phyloP scores from a whole-genome alignment of 1,140 invertebrate genomes.

The Leptopilina clavipes region DNA sequence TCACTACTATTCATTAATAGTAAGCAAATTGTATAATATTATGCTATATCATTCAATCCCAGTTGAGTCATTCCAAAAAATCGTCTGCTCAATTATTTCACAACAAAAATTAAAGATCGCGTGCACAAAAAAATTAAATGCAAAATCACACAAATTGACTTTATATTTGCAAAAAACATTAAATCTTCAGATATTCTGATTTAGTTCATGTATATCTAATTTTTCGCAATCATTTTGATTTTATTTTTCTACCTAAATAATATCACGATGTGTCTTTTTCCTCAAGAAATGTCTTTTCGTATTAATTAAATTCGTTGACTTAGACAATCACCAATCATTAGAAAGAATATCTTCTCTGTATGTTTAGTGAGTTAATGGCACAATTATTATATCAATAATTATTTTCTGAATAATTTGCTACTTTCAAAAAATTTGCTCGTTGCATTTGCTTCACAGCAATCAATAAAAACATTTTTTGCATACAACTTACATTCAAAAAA shows the following conservation, averaged over 20 bases:
- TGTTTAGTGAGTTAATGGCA: constrained; percentile 1
- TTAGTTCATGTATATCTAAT: not conserved
- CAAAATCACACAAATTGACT: not conserved
- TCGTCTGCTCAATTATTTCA: no score
- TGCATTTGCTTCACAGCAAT: not conserved
- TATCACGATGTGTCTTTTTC: constrained; percentile 12
- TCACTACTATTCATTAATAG: no score
- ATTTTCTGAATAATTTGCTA: not conserved
- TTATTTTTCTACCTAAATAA: not conserved
- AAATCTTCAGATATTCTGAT: not conserved
- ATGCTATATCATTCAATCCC: no score
- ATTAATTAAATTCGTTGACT: constrained; percentile 26
- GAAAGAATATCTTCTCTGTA: not conserved
- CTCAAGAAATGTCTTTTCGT: not conserved
- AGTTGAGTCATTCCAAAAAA: no score
- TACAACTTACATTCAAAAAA: not conserved
- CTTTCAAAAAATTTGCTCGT: not conserved
- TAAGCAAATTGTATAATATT: no score
- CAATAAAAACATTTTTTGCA: no score
- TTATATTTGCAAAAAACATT: not conserved
- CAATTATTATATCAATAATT: not conserved
- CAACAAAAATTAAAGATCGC: not conserved
- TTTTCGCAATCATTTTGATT: not conserved
- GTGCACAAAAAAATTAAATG: constrained; percentile 2
- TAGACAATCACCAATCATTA: not conserved